phyloP scores from a whole-genome alignment of 2,888 invertebrate species.

The Argyresthia goedartella region DNA sequence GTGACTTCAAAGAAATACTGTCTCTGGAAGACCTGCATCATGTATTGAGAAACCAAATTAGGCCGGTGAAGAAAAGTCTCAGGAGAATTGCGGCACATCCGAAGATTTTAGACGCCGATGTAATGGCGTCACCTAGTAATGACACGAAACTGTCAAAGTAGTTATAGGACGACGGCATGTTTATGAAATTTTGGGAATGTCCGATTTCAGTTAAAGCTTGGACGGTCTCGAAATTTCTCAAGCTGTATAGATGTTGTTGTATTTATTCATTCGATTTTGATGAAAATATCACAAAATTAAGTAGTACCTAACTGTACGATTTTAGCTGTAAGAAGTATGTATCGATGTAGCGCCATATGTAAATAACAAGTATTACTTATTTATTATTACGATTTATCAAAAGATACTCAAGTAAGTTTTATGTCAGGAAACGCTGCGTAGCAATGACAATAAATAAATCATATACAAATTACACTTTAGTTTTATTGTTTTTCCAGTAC shows the following conservation, averaged over 20 bases:
- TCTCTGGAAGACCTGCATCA: conserved; percentile 45
- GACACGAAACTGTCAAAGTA: conserved; percentile 13
- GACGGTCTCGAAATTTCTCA: conserved; percentile 56
- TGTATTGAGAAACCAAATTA: conserved; percentile 50
- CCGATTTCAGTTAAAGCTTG: conserved; percentile 49
- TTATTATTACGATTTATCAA: conserved; percentile 24
- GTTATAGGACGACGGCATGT: background rate
- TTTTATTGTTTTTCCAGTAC: no score
- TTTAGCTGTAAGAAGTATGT: background rate
- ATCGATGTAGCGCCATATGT: conserved; percentile 18
- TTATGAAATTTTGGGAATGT: conserved; percentile 50
- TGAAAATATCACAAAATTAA: background rate
- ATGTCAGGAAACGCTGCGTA: no score
- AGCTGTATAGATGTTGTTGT: conserved; percentile 9
- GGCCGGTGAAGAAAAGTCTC: conserved; percentile 31
- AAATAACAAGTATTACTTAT: conserved; percentile 24
- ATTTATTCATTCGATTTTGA: conserved; percentile 2
- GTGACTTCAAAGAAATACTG: conserved; percentile 51
- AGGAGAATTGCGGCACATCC: conserved; percentile 38
- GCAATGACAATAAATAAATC: no score
- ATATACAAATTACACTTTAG: no score
- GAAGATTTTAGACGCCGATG: conserved; percentile 31
- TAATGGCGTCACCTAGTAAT: conserved; percentile 12
- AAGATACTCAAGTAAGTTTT: background rate
- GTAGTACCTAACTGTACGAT: background rate